Evolutionary conservation across 2,797 vertebrate species (phyloP).

Genomic region (Falco berigora): DNA sequence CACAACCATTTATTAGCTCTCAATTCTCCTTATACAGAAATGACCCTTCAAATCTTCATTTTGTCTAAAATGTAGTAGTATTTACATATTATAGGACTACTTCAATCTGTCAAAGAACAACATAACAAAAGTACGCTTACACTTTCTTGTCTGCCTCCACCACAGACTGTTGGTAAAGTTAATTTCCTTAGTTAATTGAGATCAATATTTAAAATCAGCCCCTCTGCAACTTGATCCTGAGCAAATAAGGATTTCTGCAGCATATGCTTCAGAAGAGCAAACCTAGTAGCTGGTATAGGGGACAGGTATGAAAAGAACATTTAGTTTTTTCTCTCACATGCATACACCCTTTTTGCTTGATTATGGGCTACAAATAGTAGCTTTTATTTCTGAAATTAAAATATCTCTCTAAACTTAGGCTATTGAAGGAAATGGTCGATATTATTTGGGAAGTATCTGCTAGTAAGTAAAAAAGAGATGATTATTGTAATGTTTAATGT

Average conservation of each 20-base stretch:
- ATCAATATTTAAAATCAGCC: neutral
- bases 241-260: neutral
- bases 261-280: neutral
- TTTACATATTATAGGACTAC: neutral
- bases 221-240: neutral
- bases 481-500: neutral
- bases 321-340: neutral
- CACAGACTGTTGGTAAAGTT: neutral
- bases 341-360: neutral
- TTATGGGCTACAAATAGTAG: neutral
- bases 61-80: neutral
- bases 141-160: neutral
- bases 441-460: no score
- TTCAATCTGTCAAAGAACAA: neutral
- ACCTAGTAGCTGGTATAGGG: neutral
- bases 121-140: neutral
- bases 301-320: neutral
- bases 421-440: neutral
- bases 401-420: neutral
- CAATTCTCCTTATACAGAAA: neutral
- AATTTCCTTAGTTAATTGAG: neutral
- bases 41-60: neutral
- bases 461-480: neutral
- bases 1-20: neutral
- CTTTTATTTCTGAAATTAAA: neutral